Percentiles rank a stretch among this genome's conserved stretches.
These are phyloP conservation scores for Tylochromis polylepis DNA, from an alignment of 2,113 vertebrate genomes.

Conservation along the genomic window DNA sequence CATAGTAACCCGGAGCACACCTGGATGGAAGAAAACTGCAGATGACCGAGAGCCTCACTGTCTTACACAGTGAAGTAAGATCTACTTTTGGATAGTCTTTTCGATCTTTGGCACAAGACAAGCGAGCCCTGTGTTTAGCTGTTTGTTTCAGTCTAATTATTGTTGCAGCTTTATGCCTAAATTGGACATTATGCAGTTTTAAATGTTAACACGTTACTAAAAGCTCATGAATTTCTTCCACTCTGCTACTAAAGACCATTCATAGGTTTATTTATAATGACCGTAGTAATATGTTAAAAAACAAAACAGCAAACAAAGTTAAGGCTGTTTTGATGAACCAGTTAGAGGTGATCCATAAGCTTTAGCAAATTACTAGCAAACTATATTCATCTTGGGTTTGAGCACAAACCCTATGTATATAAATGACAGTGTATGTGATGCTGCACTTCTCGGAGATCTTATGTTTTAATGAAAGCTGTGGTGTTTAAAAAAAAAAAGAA, in stretches of 20 bases:
- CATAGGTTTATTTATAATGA: no score
- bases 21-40: conserved; percentile 54
- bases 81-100: neutral
- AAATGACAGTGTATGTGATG: neutral
- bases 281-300: no score
- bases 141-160: no score
- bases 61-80: neutral
- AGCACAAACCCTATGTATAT: neutral
- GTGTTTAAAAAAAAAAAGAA: neutral
- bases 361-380: neutral
- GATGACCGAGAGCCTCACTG: neutral
- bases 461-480: neutral
- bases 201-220: neutral
- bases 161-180: neutral
- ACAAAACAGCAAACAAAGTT: neutral
- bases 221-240: neutral
- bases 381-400: neutral
- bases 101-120: neutral
- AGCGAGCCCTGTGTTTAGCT: no score
- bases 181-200: neutral
- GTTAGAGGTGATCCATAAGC: neutral
- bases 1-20: conserved; percentile 94
- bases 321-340: neutral
- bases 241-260: no score
- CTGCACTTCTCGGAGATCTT: neutral